phyloP scores from a whole-genome alignment of 2,888 invertebrate species.

The Agrotis clavis region DNA sequence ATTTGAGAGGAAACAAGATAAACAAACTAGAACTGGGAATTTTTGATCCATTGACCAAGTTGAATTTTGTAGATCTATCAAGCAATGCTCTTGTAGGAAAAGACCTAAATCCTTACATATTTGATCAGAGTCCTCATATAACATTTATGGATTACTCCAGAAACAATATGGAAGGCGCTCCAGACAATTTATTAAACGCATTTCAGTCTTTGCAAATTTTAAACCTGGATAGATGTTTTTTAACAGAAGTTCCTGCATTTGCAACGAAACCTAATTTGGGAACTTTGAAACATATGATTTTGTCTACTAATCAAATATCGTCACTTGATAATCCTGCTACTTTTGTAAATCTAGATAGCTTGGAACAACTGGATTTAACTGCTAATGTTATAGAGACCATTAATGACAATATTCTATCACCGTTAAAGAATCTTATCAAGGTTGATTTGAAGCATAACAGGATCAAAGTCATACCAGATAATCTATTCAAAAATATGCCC shows the following conservation, averaged over 20 bases:
- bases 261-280: conserved; percentile 73
- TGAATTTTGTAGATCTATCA: conserved; percentile 72
- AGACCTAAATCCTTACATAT: conserved; percentile 67
- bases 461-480: conserved; percentile 75
- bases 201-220: conserved; percentile 69
- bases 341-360: conserved; percentile 70
- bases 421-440: conserved; percentile 75
- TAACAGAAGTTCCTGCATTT: conserved; percentile 76
- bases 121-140: conserved; percentile 61
- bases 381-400: conserved; percentile 77
- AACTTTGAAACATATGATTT: conserved; percentile 75
- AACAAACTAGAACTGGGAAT: conserved; percentile 61
- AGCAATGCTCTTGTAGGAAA: conserved; percentile 73
- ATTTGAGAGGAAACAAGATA: conserved; percentile 68
- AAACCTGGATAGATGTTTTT: conserved; percentile 71
- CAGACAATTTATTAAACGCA: conserved; percentile 69
- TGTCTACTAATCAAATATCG: conserved; percentile 79
- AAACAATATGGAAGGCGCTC: conserved; percentile 66
- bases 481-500: conserved; percentile 75
- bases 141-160: conserved; percentile 67
- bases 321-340: conserved; percentile 68
- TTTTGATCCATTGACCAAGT: conserved; percentile 62
- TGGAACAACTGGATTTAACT: conserved; percentile 79
- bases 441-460: conserved; percentile 78
- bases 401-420: conserved; percentile 74